Conservation (phyloP, 2,888 invertebrate genomes). For the Synanthedon tipuliformis region DNA sequence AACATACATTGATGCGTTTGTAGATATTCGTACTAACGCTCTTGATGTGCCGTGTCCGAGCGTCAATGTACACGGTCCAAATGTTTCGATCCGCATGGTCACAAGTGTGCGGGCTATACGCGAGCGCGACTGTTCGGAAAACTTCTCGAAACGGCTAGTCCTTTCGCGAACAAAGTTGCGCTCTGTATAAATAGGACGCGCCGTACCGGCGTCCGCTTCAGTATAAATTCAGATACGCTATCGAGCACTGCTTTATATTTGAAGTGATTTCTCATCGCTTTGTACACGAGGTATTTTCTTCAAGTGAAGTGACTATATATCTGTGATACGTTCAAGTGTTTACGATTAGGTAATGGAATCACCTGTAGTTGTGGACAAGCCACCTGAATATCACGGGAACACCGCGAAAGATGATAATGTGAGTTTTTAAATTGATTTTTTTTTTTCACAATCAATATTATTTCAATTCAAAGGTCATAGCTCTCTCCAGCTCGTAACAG, state of each 20-base stretch:
- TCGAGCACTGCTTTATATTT: slow-evolving; percentile 23
- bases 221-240: slow-evolving; percentile 42
- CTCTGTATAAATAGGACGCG: slow-evolving; percentile 44
- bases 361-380: slow-evolving; percentile 72
- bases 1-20: too few species aligned
- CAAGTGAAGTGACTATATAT: slow-evolving; percentile 36
- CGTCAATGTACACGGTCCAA: slow-evolving; percentile 4
- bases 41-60: neutral
- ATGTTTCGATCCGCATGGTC: neutral
- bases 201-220: slow-evolving; percentile 28
- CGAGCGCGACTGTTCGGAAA: neutral
- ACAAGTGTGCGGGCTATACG: neutral
- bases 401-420: slow-evolving; percentile 48
- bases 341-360: slow-evolving; percentile 63
- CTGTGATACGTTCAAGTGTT: slow-evolving; percentile 55
- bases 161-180: slow-evolving; percentile 22
- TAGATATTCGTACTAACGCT: too few species aligned
- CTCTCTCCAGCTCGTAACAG: too few species aligned
- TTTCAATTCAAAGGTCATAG: too few species aligned
- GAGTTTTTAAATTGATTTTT: slow-evolving; percentile 26
- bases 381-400: slow-evolving; percentile 68
- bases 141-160: slow-evolving; percentile 38
- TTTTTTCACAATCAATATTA: neutral
- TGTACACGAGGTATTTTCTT: slow-evolving; percentile 9
- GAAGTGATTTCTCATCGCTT: slow-evolving; percentile 21